phyloP scores from a whole-genome alignment of 2,797 vertebrate species.

The Leptoclinus maculatus region DNA sequence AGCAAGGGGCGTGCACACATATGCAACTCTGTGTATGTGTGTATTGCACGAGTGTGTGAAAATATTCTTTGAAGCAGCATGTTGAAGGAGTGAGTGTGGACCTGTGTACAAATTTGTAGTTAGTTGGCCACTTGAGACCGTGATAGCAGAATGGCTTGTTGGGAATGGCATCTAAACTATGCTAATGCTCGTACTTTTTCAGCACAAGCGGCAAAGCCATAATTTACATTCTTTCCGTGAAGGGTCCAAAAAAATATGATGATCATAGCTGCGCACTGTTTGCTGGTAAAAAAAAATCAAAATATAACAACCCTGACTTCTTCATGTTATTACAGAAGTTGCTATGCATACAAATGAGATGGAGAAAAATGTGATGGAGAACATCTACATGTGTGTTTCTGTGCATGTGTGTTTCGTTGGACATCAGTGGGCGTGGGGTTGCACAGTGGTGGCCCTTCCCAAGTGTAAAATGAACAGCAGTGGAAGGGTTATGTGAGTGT shows the following conservation, averaged over 20 bases:
- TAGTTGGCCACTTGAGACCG: conserved; percentile 63
- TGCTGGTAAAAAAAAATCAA: neutral
- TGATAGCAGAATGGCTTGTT: conserved; percentile 43
- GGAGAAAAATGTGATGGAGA: neutral
- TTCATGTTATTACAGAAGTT: conserved; percentile 12
- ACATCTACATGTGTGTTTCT: neutral
- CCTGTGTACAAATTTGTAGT: conserved; percentile 67
- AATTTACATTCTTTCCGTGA: conserved; percentile 50
- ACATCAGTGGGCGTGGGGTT: conserved; percentile 10
- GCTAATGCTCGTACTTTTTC: conserved; percentile 43
- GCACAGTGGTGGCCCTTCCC: conserved; percentile 40
- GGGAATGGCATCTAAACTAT: conserved; percentile 64
- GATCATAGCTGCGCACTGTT: conserved; percentile 22
- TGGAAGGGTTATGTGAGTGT: conserved; percentile 61
- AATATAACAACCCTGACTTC: neutral
- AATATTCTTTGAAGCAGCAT: conserved; percentile 63
- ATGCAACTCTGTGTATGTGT: conserved; percentile 29
- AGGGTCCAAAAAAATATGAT: conserved; percentile 34
- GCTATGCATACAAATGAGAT: conserved; percentile 24
- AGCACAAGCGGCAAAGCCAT: conserved; percentile 14
- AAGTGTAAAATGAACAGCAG: conserved; percentile 61
- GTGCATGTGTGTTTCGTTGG: conserved; percentile 18
- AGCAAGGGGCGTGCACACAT: conserved; percentile 55
- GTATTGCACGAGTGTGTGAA: conserved; percentile 31
- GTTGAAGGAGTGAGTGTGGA: conserved; percentile 58